These are phyloP conservation scores for Plebejus argus DNA, from an alignment of 2,888 invertebrate species.

Conservation along the genomic window DNA sequence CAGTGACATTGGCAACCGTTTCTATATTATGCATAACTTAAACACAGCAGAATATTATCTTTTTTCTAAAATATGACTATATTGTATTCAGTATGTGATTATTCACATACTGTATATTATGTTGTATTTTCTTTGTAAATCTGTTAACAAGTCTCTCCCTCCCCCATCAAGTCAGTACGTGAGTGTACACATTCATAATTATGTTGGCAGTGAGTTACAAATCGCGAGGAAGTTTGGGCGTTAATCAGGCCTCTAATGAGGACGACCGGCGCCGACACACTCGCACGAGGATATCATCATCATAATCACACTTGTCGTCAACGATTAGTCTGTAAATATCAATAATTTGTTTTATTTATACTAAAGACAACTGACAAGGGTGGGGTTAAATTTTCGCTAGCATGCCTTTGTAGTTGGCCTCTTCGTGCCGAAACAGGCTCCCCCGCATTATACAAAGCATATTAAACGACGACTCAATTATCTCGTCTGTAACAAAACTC, in stretches of 20 bases:
- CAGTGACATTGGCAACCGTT: no score
- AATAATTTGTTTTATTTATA: no score
- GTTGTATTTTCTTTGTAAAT: neutral
- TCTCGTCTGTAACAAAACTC: neutral
- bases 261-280: neutral
- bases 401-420: neutral
- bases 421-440: neutral
- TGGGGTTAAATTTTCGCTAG: no score
- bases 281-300: neutral
- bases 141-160: neutral
- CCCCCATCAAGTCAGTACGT: neutral
- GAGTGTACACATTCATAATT: neutral
- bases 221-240: neutral
- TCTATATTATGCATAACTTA: no score
- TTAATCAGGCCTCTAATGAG: constrained; percentile 19
- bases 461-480: neutral
- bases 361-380: no score
- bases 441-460: neutral
- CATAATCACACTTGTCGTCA: neutral
- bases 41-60: no score
- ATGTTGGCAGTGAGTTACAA: neutral
- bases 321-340: no score
- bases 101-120: neutral
- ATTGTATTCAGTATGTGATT: no score
- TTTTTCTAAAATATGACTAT: no score